Conservation (phyloP, 1,140 invertebrate genomes). For the Harpegnathos saltator region DNA sequence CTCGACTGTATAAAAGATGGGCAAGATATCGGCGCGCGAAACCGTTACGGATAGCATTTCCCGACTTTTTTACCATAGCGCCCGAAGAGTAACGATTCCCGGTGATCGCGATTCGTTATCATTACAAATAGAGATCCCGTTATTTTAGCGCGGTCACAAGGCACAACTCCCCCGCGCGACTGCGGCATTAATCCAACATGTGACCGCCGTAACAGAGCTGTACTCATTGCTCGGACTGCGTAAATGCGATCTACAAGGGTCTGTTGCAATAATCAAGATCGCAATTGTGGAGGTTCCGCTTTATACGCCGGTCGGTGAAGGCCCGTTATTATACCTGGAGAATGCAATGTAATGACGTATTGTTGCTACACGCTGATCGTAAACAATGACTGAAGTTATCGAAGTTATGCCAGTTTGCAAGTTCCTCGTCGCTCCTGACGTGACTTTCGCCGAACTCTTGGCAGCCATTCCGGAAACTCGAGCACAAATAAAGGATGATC, state of each 20-base stretch:
- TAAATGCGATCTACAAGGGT: background rate
- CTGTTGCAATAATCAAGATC: constrained; percentile 20
- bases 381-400: constrained; percentile 30
- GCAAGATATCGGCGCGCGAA: background rate
- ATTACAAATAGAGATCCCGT: background rate
- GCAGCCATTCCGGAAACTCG: constrained; percentile 2
- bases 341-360: constrained; percentile 44
- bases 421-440: constrained; percentile 13
- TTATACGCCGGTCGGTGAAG: background rate
- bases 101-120: background rate
- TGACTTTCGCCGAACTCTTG: constrained; percentile 39
- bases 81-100: background rate
- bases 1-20: background rate
- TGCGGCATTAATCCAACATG: background rate
- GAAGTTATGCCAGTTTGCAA: constrained; percentile 23
- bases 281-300: constrained; percentile 16
- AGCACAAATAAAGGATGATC: background rate
- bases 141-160: background rate
- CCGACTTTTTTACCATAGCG: background rate
- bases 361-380: constrained; percentile 28
- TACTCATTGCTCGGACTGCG: background rate
- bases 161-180: background rate
- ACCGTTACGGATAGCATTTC: no score
- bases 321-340: constrained; percentile 6
- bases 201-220: background rate